phyloP scores from a whole-genome alignment of 2,888 invertebrate species.

The Philonicus albiceps region DNA sequence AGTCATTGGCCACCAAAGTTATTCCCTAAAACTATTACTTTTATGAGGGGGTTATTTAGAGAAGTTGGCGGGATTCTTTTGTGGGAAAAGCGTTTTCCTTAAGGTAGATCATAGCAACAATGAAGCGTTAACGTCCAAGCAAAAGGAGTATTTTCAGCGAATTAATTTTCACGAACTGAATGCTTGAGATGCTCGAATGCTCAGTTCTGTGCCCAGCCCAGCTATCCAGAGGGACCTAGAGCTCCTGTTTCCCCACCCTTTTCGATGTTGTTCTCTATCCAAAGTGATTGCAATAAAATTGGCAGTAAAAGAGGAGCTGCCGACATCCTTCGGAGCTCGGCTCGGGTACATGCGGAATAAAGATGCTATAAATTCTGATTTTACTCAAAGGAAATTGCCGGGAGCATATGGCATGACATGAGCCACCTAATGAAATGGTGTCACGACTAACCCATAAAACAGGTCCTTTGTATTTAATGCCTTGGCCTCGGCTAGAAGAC shows the following conservation, averaged over 20 bases:
- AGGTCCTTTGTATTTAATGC: conserved; percentile 44
- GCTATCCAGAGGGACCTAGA: background rate
- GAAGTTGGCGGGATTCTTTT: background rate
- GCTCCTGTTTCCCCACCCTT: too few species aligned
- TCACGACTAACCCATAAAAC: conserved; percentile 44
- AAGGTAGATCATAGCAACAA: background rate
- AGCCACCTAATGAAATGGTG: conserved; percentile 45
- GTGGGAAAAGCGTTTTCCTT: background rate
- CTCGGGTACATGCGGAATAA: conserved; percentile 5
- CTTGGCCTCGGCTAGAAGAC: background rate
- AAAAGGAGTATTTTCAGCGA: conserved; percentile 16
- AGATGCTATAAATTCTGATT: conserved; percentile 43
- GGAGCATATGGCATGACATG: conserved; percentile 46
- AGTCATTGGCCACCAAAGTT: background rate
- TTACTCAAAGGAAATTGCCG: conserved; percentile 44
- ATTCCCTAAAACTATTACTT: background rate
- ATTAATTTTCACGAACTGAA: conserved; percentile 27
- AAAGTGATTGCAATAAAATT: conserved; percentile 44
- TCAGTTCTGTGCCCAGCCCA: background rate
- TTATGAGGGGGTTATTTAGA: background rate
- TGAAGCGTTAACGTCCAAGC: background rate
- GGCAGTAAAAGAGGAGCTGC: conserved; percentile 38
- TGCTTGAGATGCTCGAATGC: background rate
- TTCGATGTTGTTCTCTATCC: background rate
- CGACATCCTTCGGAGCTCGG: conserved; percentile 12